Percentiles rank a stretch among this genome's conserved stretches.
Evolutionary conservation across 2,797 vertebrate species (phyloP).

Genomic region (Serranus cabrilla): DNA sequence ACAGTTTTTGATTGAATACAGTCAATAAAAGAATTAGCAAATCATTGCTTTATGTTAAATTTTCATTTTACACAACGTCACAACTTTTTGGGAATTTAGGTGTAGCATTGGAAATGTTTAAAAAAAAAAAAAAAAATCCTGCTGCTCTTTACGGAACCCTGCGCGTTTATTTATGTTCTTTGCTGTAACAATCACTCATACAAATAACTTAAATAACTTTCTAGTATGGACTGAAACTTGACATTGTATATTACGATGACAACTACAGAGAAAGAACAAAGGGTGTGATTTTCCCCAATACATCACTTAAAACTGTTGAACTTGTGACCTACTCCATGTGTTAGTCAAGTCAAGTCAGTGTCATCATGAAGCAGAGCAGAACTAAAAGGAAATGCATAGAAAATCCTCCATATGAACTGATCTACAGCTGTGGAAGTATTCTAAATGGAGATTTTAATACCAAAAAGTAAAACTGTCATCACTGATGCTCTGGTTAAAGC

Average conservation of each 20-base stretch:
- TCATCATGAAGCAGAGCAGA: neutral
- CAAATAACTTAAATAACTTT: neutral
- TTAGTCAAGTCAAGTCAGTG: neutral
- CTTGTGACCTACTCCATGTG: neutral
- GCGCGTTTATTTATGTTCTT: neutral
- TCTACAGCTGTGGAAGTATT: slow-evolving; percentile 14
- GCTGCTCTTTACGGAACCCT: neutral
- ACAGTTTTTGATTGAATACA: too few relatives aligned
- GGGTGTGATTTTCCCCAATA: neutral
- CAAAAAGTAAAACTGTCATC: neutral
- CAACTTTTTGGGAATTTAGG: too few relatives aligned
- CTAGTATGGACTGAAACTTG: neutral
- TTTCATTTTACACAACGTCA: too few relatives aligned
- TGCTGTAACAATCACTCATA: neutral
- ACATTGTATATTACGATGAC: neutral
- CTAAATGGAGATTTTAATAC: neutral
- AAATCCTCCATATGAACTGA: neutral
- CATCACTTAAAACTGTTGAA: neutral
- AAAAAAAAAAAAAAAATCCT: neutral
- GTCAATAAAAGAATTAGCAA: neutral
- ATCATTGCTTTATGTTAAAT: too few relatives aligned
- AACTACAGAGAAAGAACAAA: neutral
- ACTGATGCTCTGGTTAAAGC: neutral
- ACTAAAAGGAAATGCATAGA: neutral
- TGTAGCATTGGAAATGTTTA: neutral